Base-by-base conservation (phyloP, 2,888 invertebrate genomes). In the Tubiluchus corallicola region DNA sequence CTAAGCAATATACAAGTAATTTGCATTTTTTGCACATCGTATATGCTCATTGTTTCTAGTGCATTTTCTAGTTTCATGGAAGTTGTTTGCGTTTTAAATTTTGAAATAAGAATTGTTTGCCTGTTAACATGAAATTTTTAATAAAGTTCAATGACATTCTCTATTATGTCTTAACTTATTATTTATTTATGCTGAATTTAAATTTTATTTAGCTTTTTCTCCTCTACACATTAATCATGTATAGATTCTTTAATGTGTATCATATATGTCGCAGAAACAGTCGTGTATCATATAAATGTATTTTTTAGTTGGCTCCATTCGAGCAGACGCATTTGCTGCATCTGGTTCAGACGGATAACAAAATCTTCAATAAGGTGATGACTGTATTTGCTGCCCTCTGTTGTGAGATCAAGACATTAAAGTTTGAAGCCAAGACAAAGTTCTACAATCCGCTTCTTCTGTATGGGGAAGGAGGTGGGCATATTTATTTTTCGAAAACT, bases 301-400 rank as follows among this genome's bases (percentile, higher is more conserved):
- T n/a, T n/a, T 47, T 52, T 2, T 51, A 68, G 57, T 67, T 67
- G 48, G 59, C 65, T 43, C 71, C 74, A 2, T 68, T 64, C 51
- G 82, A 84, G 63, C 71, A 74, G 50, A 68, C 76, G 13, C 68
- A 73, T 3, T 61, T 82, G 21, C 65, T 78, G 21, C 74, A 79
- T 51, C 62, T 87, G 48, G 74, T 82, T 9, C 76, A 79, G 51
- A 82, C 82, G 18, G 84, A 87, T 63, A 84, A 84, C 58, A 79
- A 78, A 57, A 67, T 77, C 41, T 71, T 87, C 39, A 67, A 67
- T 54, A 68, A 68, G 53, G 59, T 85, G 40, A 67, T 90, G 4
- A 74, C 79, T 38, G 80, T 82, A 1, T 72, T 90, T 47, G 75
- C 79, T 15, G 74, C 79, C 4, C 67, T 85, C 2, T 83, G 82